Conservation (phyloP, 2,888 invertebrate genomes). For the Clanis bilineata region DNA sequence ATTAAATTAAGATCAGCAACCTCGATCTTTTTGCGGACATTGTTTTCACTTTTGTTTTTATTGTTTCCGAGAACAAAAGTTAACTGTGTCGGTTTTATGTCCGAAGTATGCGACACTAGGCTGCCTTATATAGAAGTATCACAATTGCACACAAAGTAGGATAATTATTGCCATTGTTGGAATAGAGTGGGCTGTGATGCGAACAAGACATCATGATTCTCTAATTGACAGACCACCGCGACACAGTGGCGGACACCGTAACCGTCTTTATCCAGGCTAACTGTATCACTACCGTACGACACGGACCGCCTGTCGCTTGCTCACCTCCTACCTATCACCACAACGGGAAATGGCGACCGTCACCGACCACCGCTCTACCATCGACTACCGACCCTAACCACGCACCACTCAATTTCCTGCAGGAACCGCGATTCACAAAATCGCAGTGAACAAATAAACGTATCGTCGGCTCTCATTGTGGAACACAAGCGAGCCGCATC, state of each 20-base stretch:
- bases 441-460: slow-evolving; percentile 45
- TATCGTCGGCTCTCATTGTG: slow-evolving; percentile 21
- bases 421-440: slow-evolving; percentile 53
- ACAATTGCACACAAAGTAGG: not conserved
- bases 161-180: slow-evolving; percentile 11
- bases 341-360: slow-evolving; percentile 65
- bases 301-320: slow-evolving; percentile 49
- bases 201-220: slow-evolving; percentile 63
- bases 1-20: slow-evolving; percentile 48
- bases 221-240: slow-evolving; percentile 69
- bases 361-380: slow-evolving; percentile 26
- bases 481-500: slow-evolving; percentile 21
- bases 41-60: slow-evolving; percentile 40
- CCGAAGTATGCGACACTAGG: not conserved
- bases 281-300: slow-evolving; percentile 70
- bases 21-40: slow-evolving; percentile 34
- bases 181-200: slow-evolving; percentile 46
- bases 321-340: slow-evolving; percentile 46
- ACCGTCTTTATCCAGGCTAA: slow-evolving; percentile 65
- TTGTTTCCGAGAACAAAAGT: slow-evolving; percentile 10
- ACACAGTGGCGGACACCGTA: slow-evolving; percentile 58
- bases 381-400: slow-evolving; percentile 44
- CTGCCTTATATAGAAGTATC: slow-evolving; percentile 12
- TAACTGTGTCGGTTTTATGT: slow-evolving; percentile 13
- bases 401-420: slow-evolving; percentile 59